Base-by-base conservation (phyloP, 2,113 vertebrate species). In the Cyphomyrus discorhynchus region DNA sequence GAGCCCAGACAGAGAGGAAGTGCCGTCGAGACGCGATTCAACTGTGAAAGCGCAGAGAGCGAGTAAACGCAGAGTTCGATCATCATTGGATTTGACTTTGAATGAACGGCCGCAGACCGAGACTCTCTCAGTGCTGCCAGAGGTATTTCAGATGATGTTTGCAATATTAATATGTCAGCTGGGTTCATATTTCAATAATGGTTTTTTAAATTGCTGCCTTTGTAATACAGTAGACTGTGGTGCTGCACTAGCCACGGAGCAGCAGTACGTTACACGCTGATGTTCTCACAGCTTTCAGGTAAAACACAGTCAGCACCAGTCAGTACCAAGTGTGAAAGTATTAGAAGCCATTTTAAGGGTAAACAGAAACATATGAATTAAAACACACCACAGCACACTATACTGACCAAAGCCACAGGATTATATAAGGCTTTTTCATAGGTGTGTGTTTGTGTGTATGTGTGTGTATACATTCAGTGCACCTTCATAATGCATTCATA, bases 81-180 rank as follows among this genome's bases (percentile, higher is more conserved):
- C 45, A 46, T 84, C 45, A 46, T 24, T 39, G 9, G 45, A 84
- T n/a, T n/a, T 24, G 82, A 84, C 82, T 84, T 84, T 84, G 82
- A 84, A 45, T n/a, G 42, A 84, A 84, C 39, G 39, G 45, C 45
- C 42, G 24, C 82, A 84, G 82, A 47, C 21, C 24, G 24, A 21
- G 8, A 24, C 35, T 24, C 21, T 47, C 45, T 84, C 82, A 84
- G 35, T 24, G 39, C 24, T 45, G 45, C 39, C 45, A n/a, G 39
- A 84, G 39, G 82, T 45, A 84, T 84, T 84, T 84, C 82, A 80
- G 74, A 42, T 80, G 74, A 80, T 39, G 74, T 80, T 80, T 80
- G 74, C 74, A 80, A 80, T 80, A 80, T 80, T 80, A 80, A 80
- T 80, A 80, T 80, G 74, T 80, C 35, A 42, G 74, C 74, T 42